A percentile compares a stretch with the other conserved stretches of the same genome.
phyloP scores from a whole-genome alignment of 1,140 invertebrate genomes.

The Ephestia elutella region DNA sequence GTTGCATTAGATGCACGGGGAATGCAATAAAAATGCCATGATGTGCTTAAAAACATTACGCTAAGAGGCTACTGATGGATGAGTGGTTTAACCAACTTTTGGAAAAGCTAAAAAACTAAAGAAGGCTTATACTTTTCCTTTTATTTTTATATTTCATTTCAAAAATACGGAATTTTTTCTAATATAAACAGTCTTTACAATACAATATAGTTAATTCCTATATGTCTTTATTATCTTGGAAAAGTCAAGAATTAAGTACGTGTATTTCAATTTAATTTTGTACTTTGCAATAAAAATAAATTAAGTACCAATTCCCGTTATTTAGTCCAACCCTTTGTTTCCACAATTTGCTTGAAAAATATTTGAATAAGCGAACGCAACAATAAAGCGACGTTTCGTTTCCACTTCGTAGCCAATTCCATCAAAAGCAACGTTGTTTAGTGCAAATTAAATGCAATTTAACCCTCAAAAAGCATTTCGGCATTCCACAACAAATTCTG shows the following conservation, averaged over 20 bases:
- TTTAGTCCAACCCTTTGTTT: not conserved
- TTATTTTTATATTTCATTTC: too few species aligned
- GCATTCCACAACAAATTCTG: slow-evolving; percentile 68
- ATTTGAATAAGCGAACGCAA: not conserved
- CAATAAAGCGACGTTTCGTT: slow-evolving; percentile 8
- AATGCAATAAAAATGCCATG: slow-evolving; percentile 6
- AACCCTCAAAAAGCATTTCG: slow-evolving; percentile 61
- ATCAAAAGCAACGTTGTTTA: slow-evolving; percentile 57
- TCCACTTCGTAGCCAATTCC: slow-evolving; percentile 34
- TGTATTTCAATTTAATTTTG: too few species aligned
- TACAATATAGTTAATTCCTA: too few species aligned
- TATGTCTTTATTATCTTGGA: too few species aligned
- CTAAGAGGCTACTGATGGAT: slow-evolving; percentile 1
- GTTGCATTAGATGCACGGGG: not conserved
- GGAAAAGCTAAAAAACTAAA: too few species aligned
- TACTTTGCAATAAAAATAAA: not conserved
- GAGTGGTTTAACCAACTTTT: too few species aligned
- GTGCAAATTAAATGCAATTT: slow-evolving; percentile 69
- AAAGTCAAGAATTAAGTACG: too few species aligned
- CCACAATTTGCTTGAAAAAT: not conserved
- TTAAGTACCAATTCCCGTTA: not conserved
- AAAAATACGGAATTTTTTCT: too few species aligned
- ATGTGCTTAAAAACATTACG: slow-evolving; percentile 14
- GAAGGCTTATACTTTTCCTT: too few species aligned
- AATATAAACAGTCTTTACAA: too few species aligned